Conservation (phyloP, 2,113 vertebrate species). For the Beaufortia kweichowensis region DNA sequence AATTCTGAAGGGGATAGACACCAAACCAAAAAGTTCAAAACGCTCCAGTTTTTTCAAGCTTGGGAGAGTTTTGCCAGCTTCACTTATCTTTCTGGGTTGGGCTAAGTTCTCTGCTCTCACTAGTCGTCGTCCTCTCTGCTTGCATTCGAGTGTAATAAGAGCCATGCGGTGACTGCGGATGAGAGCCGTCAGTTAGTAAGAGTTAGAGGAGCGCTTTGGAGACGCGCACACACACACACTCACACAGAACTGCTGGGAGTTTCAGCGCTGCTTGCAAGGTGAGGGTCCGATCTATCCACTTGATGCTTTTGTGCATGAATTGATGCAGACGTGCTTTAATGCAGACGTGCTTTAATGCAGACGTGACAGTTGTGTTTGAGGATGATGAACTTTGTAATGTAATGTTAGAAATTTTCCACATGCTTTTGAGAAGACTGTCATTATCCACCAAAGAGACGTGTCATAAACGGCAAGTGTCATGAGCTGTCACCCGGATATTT, state of each 20-base stretch:
- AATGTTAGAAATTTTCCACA: not conserved
- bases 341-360: not conserved
- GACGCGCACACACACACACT: constrained; percentile 57
- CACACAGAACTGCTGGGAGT: constrained; percentile 69
- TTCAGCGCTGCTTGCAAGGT: constrained; percentile 66
- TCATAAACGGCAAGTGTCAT: constrained; percentile 35
- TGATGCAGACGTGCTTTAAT: not conserved
- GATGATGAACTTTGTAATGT: not conserved
- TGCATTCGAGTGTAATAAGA: constrained; percentile 67
- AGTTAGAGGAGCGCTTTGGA: constrained; percentile 49
- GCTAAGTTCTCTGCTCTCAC: constrained; percentile 57
- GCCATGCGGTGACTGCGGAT: constrained; percentile 70
- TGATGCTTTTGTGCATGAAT: constrained; percentile 32
- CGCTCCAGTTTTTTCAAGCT: constrained; percentile 59
- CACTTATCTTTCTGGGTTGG: constrained; percentile 70
- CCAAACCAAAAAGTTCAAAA: not conserved
- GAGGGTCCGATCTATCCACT: constrained; percentile 59
- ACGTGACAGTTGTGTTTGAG: not conserved
- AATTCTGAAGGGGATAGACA: constrained; percentile 30
- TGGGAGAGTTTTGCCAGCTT: constrained; percentile 45
- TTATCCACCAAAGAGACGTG: constrained; percentile 13
- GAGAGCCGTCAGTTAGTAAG: constrained; percentile 65
- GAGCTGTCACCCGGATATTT: not conserved
- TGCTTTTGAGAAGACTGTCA: constrained; percentile 22
- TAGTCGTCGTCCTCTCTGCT: constrained; percentile 54